A percentile compares a stretch with the other conserved stretches of the same genome.
Evolutionary conservation across 1,140 invertebrate species (phyloP).

Genomic region (Macrostomum lignano): DNA sequence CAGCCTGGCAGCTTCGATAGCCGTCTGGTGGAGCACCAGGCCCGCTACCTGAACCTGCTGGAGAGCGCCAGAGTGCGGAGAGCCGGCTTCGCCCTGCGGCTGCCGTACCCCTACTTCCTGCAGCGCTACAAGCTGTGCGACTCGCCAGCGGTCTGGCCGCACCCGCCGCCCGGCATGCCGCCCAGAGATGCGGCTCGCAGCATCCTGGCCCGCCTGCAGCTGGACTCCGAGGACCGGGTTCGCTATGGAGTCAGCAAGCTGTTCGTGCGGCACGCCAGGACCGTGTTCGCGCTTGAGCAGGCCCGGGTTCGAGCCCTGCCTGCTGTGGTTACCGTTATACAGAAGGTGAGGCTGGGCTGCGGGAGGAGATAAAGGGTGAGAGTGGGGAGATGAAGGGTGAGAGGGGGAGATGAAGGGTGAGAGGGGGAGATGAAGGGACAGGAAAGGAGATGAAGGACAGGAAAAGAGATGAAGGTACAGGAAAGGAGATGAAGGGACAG

Average conservation of each 20-base stretch:
- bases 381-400: too few relatives aligned
- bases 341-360: constrained; percentile 4
- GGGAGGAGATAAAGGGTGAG: too few relatives aligned
- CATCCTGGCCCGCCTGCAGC: not conserved
- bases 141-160: too few relatives aligned
- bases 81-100: constrained; percentile 64
- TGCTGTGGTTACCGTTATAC: not conserved
- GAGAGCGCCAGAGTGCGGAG: constrained; percentile 74
- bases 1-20: constrained; percentile 43
- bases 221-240: not conserved
- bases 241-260: not conserved
- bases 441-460: too few relatives aligned
- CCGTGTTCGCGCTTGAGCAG: not conserved
- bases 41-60: constrained; percentile 50
- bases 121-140: constrained; percentile 38
- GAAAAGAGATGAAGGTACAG: too few relatives aligned
- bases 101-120: constrained; percentile 61
- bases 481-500: too few relatives aligned
- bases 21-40: constrained; percentile 50
- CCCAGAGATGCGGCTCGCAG: not conserved
- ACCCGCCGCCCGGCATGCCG: too few relatives aligned
- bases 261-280: not conserved
- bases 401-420: too few relatives aligned
- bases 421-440: too few relatives aligned
- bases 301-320: not conserved